Conservation (phyloP, 2,113 vertebrate genomes). For the Thalassoma bifasciatum region DNA sequence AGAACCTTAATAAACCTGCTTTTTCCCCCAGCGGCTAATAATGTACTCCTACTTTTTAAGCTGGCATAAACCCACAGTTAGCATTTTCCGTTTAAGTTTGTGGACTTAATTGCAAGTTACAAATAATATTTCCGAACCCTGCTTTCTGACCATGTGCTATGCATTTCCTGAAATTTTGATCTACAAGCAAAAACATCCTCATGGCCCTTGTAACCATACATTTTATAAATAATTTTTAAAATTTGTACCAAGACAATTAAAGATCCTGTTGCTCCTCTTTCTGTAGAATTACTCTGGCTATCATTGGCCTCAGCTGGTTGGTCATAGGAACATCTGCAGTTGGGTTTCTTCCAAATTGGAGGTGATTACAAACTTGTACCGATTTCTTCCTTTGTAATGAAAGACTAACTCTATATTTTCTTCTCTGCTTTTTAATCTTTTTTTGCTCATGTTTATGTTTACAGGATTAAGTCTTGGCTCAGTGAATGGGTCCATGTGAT, state of each 20-base stretch:
- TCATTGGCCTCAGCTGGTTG: slow-evolving; percentile 91
- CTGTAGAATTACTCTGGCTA: slow-evolving; percentile 87
- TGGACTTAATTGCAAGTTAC: too few species aligned
- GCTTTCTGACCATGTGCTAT: too few species aligned
- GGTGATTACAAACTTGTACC: slow-evolving; percentile 77
- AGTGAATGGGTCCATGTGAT: slow-evolving; percentile 96
- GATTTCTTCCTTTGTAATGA: neutral
- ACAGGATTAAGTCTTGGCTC: slow-evolving; percentile 89
- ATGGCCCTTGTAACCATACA: too few species aligned
- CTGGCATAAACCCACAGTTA: too few species aligned
- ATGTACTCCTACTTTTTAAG: too few species aligned
- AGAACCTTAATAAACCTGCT: too few species aligned
- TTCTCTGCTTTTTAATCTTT: neutral
- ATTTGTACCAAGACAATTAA: neutral
- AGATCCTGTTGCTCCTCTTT: slow-evolving; percentile 8
- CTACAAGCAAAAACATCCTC: too few species aligned
- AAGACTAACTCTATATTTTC: neutral
- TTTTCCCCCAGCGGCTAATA: too few species aligned
- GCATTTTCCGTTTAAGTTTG: too few species aligned
- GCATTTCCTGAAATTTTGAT: too few species aligned
- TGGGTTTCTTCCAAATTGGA: slow-evolving; percentile 90
- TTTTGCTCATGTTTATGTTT: slow-evolving; percentile 12
- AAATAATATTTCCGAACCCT: too few species aligned
- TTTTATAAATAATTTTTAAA: neutral
- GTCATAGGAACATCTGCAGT: slow-evolving; percentile 90